Conservation (phyloP, 2,888 invertebrate genomes). For the Cabera pusaria region DNA sequence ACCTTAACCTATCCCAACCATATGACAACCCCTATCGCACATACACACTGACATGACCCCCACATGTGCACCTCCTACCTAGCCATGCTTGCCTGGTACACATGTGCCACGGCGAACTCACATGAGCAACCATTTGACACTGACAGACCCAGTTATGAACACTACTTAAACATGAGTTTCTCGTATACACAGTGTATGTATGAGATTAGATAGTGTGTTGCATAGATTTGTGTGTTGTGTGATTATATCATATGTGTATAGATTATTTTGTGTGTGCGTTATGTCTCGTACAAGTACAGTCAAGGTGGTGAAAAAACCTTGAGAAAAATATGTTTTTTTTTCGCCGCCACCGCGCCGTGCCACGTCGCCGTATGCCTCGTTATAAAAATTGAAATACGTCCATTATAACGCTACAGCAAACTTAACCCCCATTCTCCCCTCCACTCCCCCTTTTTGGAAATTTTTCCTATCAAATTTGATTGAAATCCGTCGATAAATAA, state of each 20-base stretch:
- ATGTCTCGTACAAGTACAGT: not conserved
- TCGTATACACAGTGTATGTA: constrained; percentile 17
- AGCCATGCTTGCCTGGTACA: constrained; percentile 67
- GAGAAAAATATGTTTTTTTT: no score
- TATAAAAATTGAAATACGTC: no score
- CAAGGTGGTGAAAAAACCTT: no score
- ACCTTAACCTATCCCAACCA: constrained; percentile 37
- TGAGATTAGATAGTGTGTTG: not conserved
- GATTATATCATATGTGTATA: not conserved
- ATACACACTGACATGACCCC: constrained; percentile 35
- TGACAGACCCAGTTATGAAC: constrained; percentile 16
- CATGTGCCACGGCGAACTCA: constrained; percentile 75
- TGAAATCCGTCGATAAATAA: no score
- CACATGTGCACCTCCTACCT: constrained; percentile 52
- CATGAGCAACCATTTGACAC: constrained; percentile 64
- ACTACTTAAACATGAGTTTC: constrained; percentile 2
- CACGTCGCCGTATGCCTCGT: no score
- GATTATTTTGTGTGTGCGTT: no score
- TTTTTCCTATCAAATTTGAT: no score
- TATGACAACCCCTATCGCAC: constrained; percentile 32
- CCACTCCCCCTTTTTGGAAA: no score
- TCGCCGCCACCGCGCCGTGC: no score
- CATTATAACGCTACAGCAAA: no score
- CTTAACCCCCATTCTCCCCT: no score
- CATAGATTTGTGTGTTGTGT: not conserved